Evolutionary conservation across 2,797 vertebrate genomes (phyloP).

Genomic region (Pantherophis alleghaniensis): DNA sequence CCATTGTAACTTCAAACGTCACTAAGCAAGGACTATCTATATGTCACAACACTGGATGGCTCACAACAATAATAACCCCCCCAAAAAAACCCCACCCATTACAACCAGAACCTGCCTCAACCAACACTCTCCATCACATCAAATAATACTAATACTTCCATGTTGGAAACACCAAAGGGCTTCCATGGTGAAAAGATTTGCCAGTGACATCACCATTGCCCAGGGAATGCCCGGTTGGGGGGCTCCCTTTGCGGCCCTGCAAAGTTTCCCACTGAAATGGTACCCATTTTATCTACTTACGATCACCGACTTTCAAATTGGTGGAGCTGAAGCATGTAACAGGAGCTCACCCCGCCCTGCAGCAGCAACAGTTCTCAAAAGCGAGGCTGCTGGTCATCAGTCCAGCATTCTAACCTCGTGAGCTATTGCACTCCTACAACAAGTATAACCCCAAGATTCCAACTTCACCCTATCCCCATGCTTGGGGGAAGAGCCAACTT

Average conservation of each 20-base stretch:
- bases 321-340: not conserved
- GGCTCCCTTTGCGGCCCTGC: not conserved
- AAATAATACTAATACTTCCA: not conserved
- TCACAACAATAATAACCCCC: not conserved
- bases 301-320: not conserved
- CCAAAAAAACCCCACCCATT: not conserved
- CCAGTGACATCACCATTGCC: not conserved
- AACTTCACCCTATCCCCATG: not conserved
- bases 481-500: not conserved
- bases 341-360: too few species aligned
- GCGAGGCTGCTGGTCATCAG: not conserved
- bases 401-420: not conserved
- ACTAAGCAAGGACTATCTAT: not conserved
- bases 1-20: not conserved
- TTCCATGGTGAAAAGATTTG: not conserved
- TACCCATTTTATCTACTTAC: not conserved
- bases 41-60: not conserved
- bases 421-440: not conserved
- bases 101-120: not conserved
- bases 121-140: not conserved
- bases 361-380: not conserved
- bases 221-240: too few species aligned
- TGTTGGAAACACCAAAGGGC: not conserved
- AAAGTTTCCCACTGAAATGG: not conserved
- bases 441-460: not conserved